Evolutionary conservation across 2,888 invertebrate species (phyloP).

Genomic region (Diachrysia chrysitis): DNA sequence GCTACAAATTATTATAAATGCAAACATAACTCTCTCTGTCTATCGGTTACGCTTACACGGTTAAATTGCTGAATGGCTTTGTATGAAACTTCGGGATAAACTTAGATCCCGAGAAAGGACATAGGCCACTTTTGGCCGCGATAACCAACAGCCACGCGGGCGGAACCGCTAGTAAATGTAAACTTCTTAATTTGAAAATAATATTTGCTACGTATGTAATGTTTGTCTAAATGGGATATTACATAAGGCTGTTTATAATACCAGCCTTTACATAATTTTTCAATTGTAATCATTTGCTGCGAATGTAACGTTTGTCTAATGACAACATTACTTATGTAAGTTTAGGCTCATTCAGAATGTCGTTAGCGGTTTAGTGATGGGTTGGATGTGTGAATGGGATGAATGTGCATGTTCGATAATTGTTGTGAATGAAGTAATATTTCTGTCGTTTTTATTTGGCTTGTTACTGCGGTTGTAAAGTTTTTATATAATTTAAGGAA

Average conservation of each 20-base stretch:
- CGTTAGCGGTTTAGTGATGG: constrained; percentile 8
- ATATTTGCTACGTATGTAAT: constrained; percentile 2
- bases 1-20: too few relatives aligned
- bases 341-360: neutral
- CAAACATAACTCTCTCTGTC: too few relatives aligned
- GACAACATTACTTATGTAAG: neutral
- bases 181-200: too few relatives aligned
- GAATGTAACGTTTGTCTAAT: constrained; percentile 7
- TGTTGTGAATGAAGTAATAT: neutral
- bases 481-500: neutral
- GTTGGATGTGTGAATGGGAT: neutral
- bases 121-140: too few relatives aligned
- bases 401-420: neutral
- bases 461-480: neutral
- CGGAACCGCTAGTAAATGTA: too few relatives aligned
- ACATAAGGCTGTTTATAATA: too few relatives aligned
- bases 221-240: neutral
- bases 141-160: too few relatives aligned
- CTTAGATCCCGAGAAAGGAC: too few relatives aligned
- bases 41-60: too few relatives aligned
- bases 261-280: too few relatives aligned
- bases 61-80: too few relatives aligned
- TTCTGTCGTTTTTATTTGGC: neutral
- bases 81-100: too few relatives aligned
- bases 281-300: neutral